phyloP scores from a whole-genome alignment of 2,888 invertebrate genomes.

The Ommatoiulus sabulosus region DNA sequence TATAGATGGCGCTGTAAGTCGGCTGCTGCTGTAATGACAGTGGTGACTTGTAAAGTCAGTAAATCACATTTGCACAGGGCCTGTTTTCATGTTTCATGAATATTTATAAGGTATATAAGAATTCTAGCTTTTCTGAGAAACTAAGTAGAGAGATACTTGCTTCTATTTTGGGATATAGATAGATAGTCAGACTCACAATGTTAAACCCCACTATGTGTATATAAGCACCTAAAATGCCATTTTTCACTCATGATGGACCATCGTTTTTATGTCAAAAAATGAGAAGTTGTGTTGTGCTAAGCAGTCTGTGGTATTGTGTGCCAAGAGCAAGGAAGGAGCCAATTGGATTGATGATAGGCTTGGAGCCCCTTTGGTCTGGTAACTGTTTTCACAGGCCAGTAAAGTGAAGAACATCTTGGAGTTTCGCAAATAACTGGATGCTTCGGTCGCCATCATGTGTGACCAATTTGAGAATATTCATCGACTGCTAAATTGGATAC shows the following conservation, averaged over 20 bases:
- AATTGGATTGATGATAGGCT: not conserved
- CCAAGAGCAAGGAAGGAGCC: not conserved
- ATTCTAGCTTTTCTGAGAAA: not conserved
- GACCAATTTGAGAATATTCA: not conserved
- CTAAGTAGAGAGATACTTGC: not conserved
- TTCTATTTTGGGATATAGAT: not conserved
- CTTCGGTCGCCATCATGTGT: not conserved
- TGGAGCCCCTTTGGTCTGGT: not conserved
- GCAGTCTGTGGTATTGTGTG: not conserved
- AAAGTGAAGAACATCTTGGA: not conserved
- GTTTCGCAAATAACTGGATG: not conserved
- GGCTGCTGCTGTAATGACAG: not conserved
- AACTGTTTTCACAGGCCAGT: not conserved
- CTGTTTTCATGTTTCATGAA: not conserved
- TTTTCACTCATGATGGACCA: slow-evolving; percentile 27
- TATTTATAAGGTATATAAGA: not conserved
- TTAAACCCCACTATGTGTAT: not conserved
- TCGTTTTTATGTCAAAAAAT: slow-evolving; percentile 19
- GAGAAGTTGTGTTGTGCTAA: not conserved
- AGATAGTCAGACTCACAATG: not conserved
- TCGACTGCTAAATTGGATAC: too few species aligned
- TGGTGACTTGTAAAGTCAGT: not conserved
- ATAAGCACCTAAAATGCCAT: not conserved
- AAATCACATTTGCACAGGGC: not conserved
- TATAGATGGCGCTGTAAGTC: not conserved